These are phyloP conservation scores for Sphaerophoria taeniata DNA, from an alignment of 2,888 invertebrate genomes.

Conservation along the genomic window DNA sequence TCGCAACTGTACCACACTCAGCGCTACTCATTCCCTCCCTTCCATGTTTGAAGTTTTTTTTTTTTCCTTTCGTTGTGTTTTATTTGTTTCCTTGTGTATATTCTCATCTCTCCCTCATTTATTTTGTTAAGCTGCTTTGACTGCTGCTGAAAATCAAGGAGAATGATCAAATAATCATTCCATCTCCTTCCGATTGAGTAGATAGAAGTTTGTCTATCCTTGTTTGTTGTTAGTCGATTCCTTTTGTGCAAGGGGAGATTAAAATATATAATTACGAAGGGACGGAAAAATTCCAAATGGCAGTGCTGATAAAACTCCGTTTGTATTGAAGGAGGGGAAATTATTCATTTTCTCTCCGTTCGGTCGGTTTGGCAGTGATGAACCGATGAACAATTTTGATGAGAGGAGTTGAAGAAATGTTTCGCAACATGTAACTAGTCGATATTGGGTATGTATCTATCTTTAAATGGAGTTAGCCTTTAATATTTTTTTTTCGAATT, in stretches of 20 bases:
- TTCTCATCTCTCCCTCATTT: constrained; percentile 34
- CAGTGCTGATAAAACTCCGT: constrained; percentile 26
- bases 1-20: constrained; percentile 75
- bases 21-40: constrained; percentile 71
- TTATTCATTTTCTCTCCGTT: constrained; percentile 8
- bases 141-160: constrained; percentile 45
- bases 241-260: background rate
- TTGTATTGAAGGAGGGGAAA: constrained; percentile 15
- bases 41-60: constrained; percentile 47
- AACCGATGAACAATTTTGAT: constrained; percentile 25
- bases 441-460: background rate
- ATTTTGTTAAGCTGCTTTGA: constrained; percentile 32
- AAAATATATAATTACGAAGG: constrained; percentile 20
- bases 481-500: background rate
- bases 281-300: constrained; percentile 16
- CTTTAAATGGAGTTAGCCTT: background rate
- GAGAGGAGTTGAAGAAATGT: constrained; percentile 12
- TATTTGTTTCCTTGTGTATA: constrained; percentile 23
- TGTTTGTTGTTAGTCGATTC: constrained; percentile 30
- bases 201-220: constrained; percentile 57
- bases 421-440: constrained; percentile 46
- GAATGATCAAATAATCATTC: constrained; percentile 51
- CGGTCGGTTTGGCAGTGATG: background rate
- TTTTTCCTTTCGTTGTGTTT: constrained; percentile 35
- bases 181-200: constrained; percentile 56